Evolutionary conservation across 2,888 invertebrate genomes (phyloP), one percentile per base, ranked within the genome.

Genomic region (Lathronympha strigana): DNA sequence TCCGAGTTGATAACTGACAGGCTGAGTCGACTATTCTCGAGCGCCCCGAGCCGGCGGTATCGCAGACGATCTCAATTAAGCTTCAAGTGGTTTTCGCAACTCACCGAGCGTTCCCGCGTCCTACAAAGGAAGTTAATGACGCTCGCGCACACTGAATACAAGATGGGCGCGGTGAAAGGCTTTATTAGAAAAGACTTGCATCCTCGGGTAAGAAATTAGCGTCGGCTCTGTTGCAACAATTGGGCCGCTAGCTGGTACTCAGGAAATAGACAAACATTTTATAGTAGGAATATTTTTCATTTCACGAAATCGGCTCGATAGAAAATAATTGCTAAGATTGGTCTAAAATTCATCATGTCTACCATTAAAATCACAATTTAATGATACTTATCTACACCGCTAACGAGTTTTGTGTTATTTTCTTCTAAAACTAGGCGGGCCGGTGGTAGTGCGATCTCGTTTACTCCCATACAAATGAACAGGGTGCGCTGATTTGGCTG

Each of bases 81-180:
- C 80, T 77, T 82, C 81, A 77, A 88, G 84, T 81, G 84, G 81
- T 86, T 86, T 84, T 83, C 79, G 80, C 83, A 83, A 82, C 82
- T 85, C 84, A 81, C 77, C 77, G 79, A 82, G 74, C 74, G 78
- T 76, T 78, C 78, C 71, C 77, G 72, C 73, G 70, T 68, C 74
- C 69, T 77, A 87, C 84, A 87, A 88, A 87, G 83, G 81, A 79
- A 84, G 79, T 83, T 88, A 89, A 88, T 86, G 87, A 87, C 78
- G 80, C 80, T 77, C 71, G 77, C 78, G 76, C 77, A 81, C 79
- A 63, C 74, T 84, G 86, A 87, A 86, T 86, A 84, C 81, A 77
- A 77, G 82, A 83, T 83, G 76, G 76, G 74, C 71, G 71, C 72
- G 71, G 68, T 73, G 77, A 81, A 83, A 82, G 76, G 76, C 77